These are phyloP conservation scores for Psephotus haematonotus DNA, from an alignment of 2,113 vertebrate genomes.

Conservation along the genomic window DNA sequence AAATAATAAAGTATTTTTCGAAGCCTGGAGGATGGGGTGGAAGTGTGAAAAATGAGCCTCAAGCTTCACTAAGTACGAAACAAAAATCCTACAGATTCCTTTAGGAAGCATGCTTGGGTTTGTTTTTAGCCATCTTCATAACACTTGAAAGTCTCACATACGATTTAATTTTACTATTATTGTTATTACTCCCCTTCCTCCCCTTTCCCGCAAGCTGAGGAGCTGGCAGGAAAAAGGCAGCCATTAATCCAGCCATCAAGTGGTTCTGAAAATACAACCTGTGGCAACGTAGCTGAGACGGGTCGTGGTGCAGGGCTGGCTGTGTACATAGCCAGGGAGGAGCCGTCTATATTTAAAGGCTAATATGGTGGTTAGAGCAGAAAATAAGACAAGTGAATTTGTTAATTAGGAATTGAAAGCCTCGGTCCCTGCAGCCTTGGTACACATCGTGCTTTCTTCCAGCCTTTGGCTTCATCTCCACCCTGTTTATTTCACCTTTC, in stretches of 20 bases:
- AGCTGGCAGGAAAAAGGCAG: slow-evolving; percentile 27
- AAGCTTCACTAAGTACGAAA: background rate
- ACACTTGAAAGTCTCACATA: background rate
- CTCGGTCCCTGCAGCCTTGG: slow-evolving; percentile 11
- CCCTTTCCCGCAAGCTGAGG: background rate
- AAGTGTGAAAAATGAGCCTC: slow-evolving; percentile 17
- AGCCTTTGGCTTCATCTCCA: background rate
- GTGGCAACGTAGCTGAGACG: background rate
- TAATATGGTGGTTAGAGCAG: slow-evolving; percentile 8
- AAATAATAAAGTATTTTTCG: slow-evolving; percentile 22
- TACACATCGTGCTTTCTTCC: background rate
- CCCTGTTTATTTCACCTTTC: background rate
- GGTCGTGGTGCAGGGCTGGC: background rate
- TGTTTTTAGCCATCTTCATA: background rate
- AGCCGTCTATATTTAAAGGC: slow-evolving; percentile 38
- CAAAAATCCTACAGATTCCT: background rate
- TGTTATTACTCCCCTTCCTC: background rate
- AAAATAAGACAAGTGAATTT: slow-evolving; percentile 39
- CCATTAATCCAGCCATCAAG: slow-evolving; percentile 21
- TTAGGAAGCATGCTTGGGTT: background rate
- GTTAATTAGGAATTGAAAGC: slow-evolving; percentile 45
- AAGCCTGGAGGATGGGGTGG: background rate
- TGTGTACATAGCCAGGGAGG: slow-evolving; percentile 41
- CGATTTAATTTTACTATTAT: background rate
- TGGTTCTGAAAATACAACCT: slow-evolving; percentile 27